Base-by-base conservation (phyloP, 2,113 vertebrate genomes). In the Melanerpes formicivorus region DNA sequence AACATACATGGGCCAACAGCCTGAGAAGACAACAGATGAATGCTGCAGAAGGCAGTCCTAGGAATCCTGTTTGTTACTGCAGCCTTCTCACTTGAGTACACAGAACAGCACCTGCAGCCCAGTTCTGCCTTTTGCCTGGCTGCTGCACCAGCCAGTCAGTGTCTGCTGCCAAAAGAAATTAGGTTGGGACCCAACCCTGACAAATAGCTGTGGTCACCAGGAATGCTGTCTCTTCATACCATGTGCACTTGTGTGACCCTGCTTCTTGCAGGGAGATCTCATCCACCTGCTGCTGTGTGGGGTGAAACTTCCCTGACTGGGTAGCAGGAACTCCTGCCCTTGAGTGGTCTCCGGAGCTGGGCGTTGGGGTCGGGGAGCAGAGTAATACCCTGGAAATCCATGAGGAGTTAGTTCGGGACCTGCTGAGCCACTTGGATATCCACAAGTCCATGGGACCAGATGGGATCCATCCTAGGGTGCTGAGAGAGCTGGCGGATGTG, bases 201-300 rank as follows among this genome's bases (percentile, higher is more conserved):
- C 71, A 50, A 30, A 67, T 4, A 10, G 11, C 66, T 11, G 34
- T 6, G 29, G 34, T 59, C 64, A 10, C 19, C 30, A 14, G n/a
- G 34, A 54, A 9, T 0, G 1, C 54, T 16, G 25, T 13, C 10
- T 22, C 44, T 54, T 58, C 50, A 3, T 18, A 2, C 15, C 10
- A 0, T 0, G 11, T 40, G 67, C 62, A 32, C 21, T 32, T 19
- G 25, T 0, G 6, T 18, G 54, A 69, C 30, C 12, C 30, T n/a
- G 60, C 34, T 34, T 48, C 50, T 91, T 3, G 2, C 18, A 48
- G 10, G 25, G 46, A 50, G 4, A 72, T 23, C 58, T 25, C 0
- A 0, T 37, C n/a, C 21, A 55, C 26, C 27, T 34, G 3, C 56
- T 18, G 0, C 30, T 21, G 12, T 22, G 11, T 0, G 0, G 58